Base-by-base conservation (phyloP, 2,797 vertebrate species). In the Characodon lateralis region DNA sequence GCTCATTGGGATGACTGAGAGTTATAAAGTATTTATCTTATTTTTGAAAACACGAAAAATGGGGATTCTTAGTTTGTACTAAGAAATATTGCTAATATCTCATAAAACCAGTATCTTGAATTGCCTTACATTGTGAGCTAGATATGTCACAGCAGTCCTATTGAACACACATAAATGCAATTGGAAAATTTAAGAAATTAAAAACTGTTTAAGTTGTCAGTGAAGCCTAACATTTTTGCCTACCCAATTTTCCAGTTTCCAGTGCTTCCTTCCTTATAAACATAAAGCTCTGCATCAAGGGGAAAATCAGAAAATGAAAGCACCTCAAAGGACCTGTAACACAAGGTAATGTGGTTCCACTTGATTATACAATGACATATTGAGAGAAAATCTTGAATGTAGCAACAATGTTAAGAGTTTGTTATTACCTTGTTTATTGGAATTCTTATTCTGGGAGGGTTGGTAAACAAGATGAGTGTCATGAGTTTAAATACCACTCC, bases 401-500 rank as follows among this genome's bases (percentile, higher is more conserved):
- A 81, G 48, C 73, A 82, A 86, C 82, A 48, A 58, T 55, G 75
- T 85, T 89, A 35, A 70, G 24, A 75, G 77, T 85, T 73, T 75
- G 83, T 92, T 90, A 89, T 88, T 87, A 87, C 77, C 76, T 87
- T 71, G 74, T 88, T 90, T 83, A 83, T 84, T 89, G 83, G 74
- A 73, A 85, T 78, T 80, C 77, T 26, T 77, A 78, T 81, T 81
- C 81, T 87, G 86, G 66, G 72, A 90, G 63, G 83, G 65, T 78
- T 88, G 83, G 83, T 90, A 91, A 91, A 90, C 90, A 92, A 85
- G 84, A 91, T 87, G 86, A 88, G 84, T 78, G 85, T 88, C 89
- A 90, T 56, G 78, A 84, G 90, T 84, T 88, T 90, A 90, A 92
- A 90, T 86, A 91, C 89, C 92, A 87, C 85, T 85, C 85, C 84